phyloP scores from a whole-genome alignment of 37 sponge, comb jelly and placozoan genomes.

The Geodia barretti region DNA sequence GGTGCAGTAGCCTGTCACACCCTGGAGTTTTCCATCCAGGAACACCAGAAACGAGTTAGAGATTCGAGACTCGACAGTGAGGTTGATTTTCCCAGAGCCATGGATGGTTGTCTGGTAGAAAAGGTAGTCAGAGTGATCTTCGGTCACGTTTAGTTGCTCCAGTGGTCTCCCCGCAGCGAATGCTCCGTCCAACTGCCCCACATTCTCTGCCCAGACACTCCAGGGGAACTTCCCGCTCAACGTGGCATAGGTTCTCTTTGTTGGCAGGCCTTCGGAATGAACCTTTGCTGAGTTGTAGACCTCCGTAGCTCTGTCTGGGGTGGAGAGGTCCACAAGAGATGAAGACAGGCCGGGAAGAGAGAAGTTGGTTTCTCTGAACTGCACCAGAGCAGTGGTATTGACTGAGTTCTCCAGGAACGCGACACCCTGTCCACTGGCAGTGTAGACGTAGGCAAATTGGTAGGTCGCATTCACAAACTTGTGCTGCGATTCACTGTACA shows the following conservation, averaged over 20 bases:
- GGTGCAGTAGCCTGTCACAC: background rate
- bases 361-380: background rate
- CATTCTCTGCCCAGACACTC: conserved; percentile 6
- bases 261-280: background rate
- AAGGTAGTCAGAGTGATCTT: conserved; percentile 37
- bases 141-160: conserved; percentile 44
- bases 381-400: background rate
- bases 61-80: background rate
- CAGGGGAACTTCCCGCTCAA: background rate
- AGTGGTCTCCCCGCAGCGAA: background rate
- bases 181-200: background rate
- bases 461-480: conserved; percentile 15
- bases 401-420: conserved; percentile 31
- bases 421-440: background rate
- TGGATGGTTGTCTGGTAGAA: conserved; percentile 29
- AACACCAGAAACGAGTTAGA: conserved; percentile 27
- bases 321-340: conserved; percentile 2
- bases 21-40: conserved; percentile 12
- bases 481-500: background rate
- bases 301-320: background rate
- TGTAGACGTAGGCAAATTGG: conserved; percentile 32
- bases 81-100: background rate
- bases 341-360: background rate
- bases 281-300: conserved; percentile 23
- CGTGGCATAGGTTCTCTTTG: background rate